Evolutionary conservation across 2,113 vertebrate species (phyloP).

Genomic region (Malaclemys terrapin): DNA sequence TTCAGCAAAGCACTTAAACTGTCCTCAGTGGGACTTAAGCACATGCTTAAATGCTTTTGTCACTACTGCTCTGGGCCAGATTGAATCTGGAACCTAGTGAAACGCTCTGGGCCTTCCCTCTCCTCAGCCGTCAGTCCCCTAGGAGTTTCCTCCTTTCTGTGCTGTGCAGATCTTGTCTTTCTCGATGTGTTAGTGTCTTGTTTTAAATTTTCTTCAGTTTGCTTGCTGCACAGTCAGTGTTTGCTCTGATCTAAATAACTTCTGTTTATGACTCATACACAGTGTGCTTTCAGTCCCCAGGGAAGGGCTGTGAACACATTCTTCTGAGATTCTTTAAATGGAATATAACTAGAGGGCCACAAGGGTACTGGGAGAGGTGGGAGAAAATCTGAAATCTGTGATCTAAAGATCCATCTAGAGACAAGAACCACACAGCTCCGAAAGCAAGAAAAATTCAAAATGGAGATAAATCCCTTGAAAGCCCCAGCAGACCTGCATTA

Average conservation of each 20-base stretch:
- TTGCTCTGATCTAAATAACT: background rate
- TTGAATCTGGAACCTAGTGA: background rate
- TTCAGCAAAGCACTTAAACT: background rate
- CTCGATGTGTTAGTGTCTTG: rapidly evolving
- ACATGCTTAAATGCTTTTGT: rapidly evolving
- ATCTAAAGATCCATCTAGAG: background rate
- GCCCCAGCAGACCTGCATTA: background rate
- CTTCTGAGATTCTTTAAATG: background rate
- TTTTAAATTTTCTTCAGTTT: background rate
- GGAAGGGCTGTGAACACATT: background rate
- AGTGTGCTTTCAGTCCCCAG: rapidly evolving
- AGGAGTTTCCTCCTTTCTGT: conserved; percentile 21
- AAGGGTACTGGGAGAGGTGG: background rate
- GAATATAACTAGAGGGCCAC: background rate
- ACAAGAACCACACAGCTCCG: background rate
- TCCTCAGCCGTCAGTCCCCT: conserved; percentile 20
- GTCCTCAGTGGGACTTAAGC: background rate
- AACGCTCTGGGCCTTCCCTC: rapidly evolving
- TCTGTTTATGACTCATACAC: rapidly evolving
- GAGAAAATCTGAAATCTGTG: background rate
- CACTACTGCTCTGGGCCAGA: rapidly evolving
- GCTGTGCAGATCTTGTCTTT: background rate
- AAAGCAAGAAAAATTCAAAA: background rate
- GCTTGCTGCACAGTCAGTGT: rapidly evolving
- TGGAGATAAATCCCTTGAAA: background rate